phyloP scores from a whole-genome alignment of 2,797 vertebrate genomes.

The Iguana delicatissima region DNA sequence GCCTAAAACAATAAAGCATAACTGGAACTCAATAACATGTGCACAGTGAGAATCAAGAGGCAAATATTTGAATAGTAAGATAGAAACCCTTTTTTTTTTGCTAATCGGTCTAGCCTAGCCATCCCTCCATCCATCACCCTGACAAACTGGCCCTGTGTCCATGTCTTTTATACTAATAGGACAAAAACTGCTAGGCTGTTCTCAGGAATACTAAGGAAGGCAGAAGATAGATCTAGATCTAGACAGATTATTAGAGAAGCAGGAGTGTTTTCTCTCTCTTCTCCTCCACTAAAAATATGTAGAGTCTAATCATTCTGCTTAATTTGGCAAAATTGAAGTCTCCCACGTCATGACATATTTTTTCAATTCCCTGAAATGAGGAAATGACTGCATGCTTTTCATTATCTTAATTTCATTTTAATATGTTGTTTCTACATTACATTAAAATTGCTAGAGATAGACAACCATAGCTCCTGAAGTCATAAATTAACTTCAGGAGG shows the following conservation, averaged over 20 bases:
- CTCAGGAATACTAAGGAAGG: no score
- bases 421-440: slow-evolving; percentile 64
- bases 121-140: no score
- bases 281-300: slow-evolving; percentile 15
- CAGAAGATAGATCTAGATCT: no score
- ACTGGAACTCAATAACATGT: background rate
- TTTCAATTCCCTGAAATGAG: slow-evolving; percentile 19
- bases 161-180: no score
- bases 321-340: slow-evolving; percentile 25
- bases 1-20: slow-evolving; percentile 1
- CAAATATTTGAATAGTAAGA: background rate
- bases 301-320: background rate
- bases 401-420: slow-evolving; percentile 69
- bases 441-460: slow-evolving; percentile 64
- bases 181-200: no score
- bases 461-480: slow-evolving; percentile 54
- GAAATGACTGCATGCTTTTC: slow-evolving; percentile 46
- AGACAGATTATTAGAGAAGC: background rate
- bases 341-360: slow-evolving; percentile 31
- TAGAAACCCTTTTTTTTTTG: background rate
- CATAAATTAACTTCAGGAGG: slow-evolving; percentile 59
- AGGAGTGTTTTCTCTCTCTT: background rate
- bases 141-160: no score
- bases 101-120: no score
- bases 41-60: background rate